phyloP scores from a whole-genome alignment of 2,797 vertebrate species.

The Cynopterus sphinx region DNA sequence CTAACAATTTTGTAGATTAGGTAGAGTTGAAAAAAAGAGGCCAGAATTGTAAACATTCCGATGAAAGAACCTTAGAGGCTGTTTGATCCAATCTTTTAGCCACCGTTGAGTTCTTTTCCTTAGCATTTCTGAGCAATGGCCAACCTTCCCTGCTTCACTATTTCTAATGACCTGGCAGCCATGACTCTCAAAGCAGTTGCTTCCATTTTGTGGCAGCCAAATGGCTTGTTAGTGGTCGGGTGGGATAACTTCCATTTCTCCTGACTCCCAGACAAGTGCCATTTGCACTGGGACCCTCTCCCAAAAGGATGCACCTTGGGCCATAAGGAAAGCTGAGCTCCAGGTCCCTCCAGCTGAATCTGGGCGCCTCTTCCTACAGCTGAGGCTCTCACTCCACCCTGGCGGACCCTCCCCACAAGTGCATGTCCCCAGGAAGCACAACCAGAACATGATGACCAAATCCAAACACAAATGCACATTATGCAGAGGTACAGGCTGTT shows the following conservation, averaged over 20 bases:
- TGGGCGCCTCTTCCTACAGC: neutral
- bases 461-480: slow-evolving; percentile 71
- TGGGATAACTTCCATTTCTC: neutral
- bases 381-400: neutral
- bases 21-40: neutral
- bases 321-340: neutral
- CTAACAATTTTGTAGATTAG: neutral
- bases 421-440: slow-evolving; percentile 27
- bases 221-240: neutral
- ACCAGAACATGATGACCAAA: slow-evolving; percentile 32
- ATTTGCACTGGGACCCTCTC: neutral
- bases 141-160: neutral
- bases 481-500: slow-evolving; percentile 64
- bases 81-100: neutral
- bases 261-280: neutral
- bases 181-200: neutral
- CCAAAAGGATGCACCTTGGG: neutral
- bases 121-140: neutral
- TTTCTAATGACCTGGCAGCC: neutral
- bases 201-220: neutral
- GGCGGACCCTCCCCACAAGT: neutral
- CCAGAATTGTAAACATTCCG: neutral
- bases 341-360: neutral
- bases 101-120: neutral
- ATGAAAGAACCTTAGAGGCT: neutral